A percentile compares a stretch with the other conserved stretches of the same genome.
phyloP scores from a whole-genome alignment of 2,113 vertebrate genomes.

The Prolemur simus region DNA sequence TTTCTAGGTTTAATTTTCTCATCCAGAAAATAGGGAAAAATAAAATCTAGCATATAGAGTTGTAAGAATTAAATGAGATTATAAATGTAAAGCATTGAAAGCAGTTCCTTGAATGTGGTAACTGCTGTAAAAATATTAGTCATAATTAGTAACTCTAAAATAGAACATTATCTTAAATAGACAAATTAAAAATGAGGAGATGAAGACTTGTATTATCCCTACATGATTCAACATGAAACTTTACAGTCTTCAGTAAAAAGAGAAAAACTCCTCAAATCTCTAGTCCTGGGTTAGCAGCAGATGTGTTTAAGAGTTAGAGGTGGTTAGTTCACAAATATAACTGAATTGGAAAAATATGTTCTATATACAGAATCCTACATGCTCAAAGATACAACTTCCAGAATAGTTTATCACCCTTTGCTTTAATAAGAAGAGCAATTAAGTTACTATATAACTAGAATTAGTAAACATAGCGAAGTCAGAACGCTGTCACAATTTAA shows the following conservation, averaged over 20 bases:
- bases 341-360: neutral
- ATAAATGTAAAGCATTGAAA: neutral
- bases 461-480: neutral
- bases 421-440: neutral
- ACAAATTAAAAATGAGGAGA: neutral
- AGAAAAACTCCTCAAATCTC: neutral
- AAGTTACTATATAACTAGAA: constrained; percentile 47
- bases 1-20: constrained; percentile 23
- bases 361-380: neutral
- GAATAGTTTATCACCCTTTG: neutral
- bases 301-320: neutral
- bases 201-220: neutral
- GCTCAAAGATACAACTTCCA: neutral
- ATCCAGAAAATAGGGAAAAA: neutral
- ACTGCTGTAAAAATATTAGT: neutral
- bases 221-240: neutral
- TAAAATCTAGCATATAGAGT: neutral
- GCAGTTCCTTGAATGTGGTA: neutral
- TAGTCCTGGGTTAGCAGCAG: neutral
- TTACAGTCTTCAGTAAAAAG: neutral
- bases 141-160: constrained; percentile 2
- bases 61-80: neutral
- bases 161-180: neutral
- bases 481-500: neutral
- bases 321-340: neutral